A percentile compares a stretch with the other conserved stretches of the same genome.
phyloP scores from a whole-genome alignment of 2,797 vertebrate species.

The Ceyx erithaca region DNA sequence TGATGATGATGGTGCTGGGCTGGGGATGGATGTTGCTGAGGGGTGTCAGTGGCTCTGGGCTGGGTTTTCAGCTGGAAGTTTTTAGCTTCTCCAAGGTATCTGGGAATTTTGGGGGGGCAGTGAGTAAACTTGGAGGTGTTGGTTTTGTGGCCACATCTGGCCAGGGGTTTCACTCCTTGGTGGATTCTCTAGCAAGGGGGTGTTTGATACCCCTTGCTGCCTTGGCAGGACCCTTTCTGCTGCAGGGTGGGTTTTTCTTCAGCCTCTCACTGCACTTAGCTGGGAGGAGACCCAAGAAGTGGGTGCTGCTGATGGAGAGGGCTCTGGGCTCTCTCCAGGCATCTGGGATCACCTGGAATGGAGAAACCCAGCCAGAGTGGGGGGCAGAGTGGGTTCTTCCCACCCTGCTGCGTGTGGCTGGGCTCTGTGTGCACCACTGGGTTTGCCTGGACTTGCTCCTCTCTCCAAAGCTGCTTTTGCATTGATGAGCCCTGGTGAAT shows the following conservation, averaged over 20 bases:
- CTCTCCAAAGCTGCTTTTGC: background rate
- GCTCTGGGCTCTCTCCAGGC: background rate
- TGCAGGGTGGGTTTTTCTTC: background rate
- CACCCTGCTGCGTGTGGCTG: background rate
- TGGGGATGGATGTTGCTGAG: background rate
- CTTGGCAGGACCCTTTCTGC: background rate
- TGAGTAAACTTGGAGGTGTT: background rate
- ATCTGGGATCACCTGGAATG: background rate
- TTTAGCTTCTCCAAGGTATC: background rate
- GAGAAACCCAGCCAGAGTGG: background rate
- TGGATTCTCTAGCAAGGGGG: background rate
- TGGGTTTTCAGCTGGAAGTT: background rate
- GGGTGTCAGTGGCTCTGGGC: background rate
- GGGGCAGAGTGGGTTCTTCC: background rate
- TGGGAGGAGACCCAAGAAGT: background rate
- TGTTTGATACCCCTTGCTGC: too few relatives aligned
- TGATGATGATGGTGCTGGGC: background rate
- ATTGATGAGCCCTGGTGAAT: background rate
- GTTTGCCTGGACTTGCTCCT: constrained; percentile 5
- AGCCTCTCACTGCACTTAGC: background rate
- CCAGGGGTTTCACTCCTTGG: background rate
- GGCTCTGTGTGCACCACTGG: background rate
- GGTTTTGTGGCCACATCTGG: background rate
- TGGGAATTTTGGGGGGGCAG: background rate
- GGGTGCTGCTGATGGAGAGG: background rate